phyloP scores from a whole-genome alignment of 2,797 vertebrate genomes.

The Acropternis orthonyx region DNA sequence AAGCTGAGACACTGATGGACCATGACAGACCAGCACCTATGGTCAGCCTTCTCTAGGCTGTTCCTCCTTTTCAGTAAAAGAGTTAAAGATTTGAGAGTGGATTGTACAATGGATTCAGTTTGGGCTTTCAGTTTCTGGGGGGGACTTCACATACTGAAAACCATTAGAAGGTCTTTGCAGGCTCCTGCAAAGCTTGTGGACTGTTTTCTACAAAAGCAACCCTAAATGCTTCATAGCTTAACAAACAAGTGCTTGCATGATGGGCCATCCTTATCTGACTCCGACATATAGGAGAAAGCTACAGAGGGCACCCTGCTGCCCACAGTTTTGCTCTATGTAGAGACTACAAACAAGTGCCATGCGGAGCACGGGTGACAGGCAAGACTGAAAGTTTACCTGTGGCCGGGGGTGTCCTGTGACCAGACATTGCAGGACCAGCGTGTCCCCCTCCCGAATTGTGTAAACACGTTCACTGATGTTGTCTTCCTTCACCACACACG shows the following conservation, averaged over 20 bases:
- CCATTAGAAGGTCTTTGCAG: background rate
- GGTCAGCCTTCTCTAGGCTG: background rate
- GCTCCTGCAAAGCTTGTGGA: background rate
- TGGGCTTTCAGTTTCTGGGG: background rate
- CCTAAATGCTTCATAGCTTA: background rate
- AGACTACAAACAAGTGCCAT: background rate
- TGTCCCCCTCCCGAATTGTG: conserved; percentile 96
- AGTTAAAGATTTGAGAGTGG: background rate
- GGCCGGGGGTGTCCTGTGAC: conserved; percentile 95
- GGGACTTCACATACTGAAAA: background rate
- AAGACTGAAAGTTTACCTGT: conserved; percentile 79
- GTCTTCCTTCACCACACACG: conserved; percentile 97
- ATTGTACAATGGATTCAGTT: background rate
- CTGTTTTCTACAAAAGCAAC: background rate
- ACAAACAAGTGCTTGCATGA: background rate
- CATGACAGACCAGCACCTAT: background rate
- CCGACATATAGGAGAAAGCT: background rate
- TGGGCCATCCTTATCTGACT: background rate
- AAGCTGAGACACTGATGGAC: background rate
- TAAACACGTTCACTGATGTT: conserved; percentile 97
- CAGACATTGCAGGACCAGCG: conserved; percentile 90
- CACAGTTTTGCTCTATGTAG: accelerated
- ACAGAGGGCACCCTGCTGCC: background rate
- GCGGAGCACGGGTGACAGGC: background rate
- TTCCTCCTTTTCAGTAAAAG: background rate